Conservation (phyloP, 2,888 invertebrate species). For the Himalopsyche anomala region DNA sequence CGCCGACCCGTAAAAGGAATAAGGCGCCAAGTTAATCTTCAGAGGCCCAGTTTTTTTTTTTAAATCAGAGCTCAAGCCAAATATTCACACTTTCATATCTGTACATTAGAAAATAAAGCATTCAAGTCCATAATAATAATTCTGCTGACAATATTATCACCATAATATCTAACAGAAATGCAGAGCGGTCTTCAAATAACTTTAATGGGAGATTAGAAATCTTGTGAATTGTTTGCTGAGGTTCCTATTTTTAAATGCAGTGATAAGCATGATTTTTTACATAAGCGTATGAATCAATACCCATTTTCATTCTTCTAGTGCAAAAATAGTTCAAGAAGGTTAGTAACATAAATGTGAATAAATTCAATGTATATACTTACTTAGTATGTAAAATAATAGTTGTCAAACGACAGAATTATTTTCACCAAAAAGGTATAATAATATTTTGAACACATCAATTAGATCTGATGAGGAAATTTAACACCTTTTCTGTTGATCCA, state of each 20-base stretch:
- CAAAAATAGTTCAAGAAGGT: not conserved
- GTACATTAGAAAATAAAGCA: conserved; percentile 41
- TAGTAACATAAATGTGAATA: too few relatives aligned
- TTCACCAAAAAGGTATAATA: too few relatives aligned
- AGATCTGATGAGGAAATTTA: too few relatives aligned
- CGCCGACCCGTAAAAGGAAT: conserved; percentile 40
- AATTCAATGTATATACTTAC: too few relatives aligned
- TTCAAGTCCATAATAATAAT: not conserved
- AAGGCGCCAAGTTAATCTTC: conserved; percentile 39
- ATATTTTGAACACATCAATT: too few relatives aligned
- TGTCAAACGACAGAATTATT: too few relatives aligned
- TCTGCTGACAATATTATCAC: not conserved
- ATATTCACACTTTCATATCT: conserved; percentile 36
- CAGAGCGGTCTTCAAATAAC: not conserved
- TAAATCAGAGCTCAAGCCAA: conserved; percentile 30
- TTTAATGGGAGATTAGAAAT: not conserved
- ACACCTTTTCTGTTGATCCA: too few relatives aligned
- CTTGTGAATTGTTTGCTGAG: not conserved
- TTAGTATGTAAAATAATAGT: too few relatives aligned
- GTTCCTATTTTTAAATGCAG: not conserved
- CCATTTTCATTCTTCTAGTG: conserved; percentile 39
- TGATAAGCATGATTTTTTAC: conserved; percentile 36
- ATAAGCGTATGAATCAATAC: conserved; percentile 24
- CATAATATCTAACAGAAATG: not conserved
- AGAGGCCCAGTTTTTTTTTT: conserved; percentile 22